A percentile compares a stretch with the other conserved stretches of the same genome.
Conservation (phyloP, 2,888 invertebrate genomes). For the Chymomyza caudatula region DNA sequence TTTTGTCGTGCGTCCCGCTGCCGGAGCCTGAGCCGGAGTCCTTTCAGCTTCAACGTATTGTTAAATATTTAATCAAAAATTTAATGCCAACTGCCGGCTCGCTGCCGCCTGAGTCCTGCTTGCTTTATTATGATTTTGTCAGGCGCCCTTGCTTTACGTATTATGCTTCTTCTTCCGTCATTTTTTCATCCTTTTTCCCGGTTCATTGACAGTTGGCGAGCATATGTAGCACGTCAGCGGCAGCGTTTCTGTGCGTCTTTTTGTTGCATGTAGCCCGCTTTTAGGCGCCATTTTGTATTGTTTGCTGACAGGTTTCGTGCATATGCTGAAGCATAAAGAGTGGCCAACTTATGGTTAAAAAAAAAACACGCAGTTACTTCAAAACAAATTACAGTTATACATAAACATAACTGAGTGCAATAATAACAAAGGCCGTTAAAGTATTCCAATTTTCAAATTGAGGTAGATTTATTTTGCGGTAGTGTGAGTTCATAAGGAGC, state of each 20-base stretch:
- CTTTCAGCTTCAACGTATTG: conserved; percentile 38
- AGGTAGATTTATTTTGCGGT: no score
- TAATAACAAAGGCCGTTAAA: no score
- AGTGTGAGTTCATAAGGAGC: no score
- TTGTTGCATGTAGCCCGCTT: background rate
- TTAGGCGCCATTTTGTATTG: background rate
- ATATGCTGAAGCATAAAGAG: background rate
- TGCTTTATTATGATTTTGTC: conserved; percentile 12
- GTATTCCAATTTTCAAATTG: no score
- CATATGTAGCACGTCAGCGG: background rate
- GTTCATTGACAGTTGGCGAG: background rate
- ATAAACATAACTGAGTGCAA: background rate
- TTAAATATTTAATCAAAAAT: conserved; percentile 67
- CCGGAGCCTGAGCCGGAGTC: no score
- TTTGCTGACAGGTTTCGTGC: background rate
- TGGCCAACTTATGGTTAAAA: background rate
- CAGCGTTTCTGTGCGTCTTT: background rate
- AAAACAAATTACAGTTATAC: background rate
- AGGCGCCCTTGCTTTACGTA: background rate
- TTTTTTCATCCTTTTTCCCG: conserved; percentile 4
- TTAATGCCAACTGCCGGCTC: conserved; percentile 48
- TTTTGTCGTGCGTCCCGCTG: no score
- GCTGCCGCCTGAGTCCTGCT: background rate
- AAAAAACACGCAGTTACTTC: background rate
- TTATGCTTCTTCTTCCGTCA: background rate